These are phyloP conservation scores for Phaedon cochleariae DNA, from an alignment of 2,888 invertebrate species.

Conservation along the genomic window DNA sequence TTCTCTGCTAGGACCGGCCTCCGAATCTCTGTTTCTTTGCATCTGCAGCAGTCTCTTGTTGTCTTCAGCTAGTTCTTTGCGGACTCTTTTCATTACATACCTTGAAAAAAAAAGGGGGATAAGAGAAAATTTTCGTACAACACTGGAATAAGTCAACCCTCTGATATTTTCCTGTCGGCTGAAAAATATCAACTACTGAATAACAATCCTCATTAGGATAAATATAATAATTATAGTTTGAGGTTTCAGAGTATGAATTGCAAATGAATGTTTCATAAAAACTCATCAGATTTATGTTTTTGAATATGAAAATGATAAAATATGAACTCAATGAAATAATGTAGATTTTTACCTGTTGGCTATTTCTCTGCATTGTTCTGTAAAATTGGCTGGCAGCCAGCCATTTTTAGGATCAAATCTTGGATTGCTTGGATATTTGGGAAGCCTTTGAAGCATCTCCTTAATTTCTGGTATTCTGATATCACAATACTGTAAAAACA, in stretches of 20 bases:
- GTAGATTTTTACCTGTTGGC: conserved; percentile 65
- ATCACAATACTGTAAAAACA: conserved; percentile 78
- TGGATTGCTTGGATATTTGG: conserved; percentile 67
- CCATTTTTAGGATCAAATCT: conserved; percentile 78
- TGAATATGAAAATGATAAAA: neutral
- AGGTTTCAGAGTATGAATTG: too few species aligned
- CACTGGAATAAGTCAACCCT: too few species aligned
- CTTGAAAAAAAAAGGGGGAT: neutral
- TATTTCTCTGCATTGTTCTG: conserved; percentile 76
- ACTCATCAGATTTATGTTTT: too few species aligned
- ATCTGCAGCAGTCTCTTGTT: conserved; percentile 29
- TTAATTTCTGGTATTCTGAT: conserved; percentile 82
- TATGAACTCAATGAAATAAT: neutral
- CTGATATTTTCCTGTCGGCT: too few species aligned
- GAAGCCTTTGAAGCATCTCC: conserved; percentile 74
- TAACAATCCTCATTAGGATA: too few species aligned
- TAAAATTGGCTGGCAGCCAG: conserved; percentile 79
- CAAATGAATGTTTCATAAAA: too few species aligned
- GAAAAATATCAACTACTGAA: too few species aligned
- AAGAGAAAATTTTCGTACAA: too few species aligned
- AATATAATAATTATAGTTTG: too few species aligned
- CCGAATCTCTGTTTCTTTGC: conserved; percentile 14
- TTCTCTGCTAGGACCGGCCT: conserved; percentile 14
- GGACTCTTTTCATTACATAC: conserved; percentile 45
- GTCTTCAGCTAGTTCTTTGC: conserved; percentile 46